Conservation (phyloP, 2,888 invertebrate species). For the Punctoribates punctum region DNA sequence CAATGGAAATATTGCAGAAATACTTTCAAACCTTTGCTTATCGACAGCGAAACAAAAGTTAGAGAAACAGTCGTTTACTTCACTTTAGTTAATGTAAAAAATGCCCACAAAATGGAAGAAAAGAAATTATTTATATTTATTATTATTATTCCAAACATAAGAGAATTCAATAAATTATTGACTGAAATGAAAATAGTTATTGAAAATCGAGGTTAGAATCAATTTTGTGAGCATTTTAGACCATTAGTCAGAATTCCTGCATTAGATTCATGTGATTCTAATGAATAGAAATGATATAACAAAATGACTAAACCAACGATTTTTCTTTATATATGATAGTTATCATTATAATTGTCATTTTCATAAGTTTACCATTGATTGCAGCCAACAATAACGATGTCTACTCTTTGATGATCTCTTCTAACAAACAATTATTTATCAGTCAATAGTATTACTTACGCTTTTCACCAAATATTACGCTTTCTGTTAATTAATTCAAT, state of each 20-base stretch:
- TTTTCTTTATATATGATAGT: constrained; percentile 14
- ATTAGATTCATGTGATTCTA: background rate
- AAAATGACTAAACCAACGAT: background rate
- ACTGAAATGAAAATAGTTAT: no score
- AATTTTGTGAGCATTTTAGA: background rate
- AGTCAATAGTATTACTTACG: constrained; percentile 6
- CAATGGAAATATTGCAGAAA: background rate
- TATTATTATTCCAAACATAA: no score
- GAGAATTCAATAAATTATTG: no score
- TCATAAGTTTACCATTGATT: constrained; percentile 17
- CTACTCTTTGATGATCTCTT: constrained; percentile 6
- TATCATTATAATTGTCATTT: constrained; percentile 29
- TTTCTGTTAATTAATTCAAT: constrained; percentile 12
- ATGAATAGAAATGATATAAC: constrained; percentile 21
- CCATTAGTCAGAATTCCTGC: background rate
- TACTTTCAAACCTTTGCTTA: no score
- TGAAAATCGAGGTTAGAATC: no score
- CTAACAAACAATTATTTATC: constrained; percentile 8
- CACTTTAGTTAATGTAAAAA: no score
- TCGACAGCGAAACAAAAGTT: no score
- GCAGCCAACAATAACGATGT: constrained; percentile 23
- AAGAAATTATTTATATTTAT: no score
- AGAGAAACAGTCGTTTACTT: no score
- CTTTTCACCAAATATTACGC: background rate
- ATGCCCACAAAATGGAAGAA: no score